A percentile compares a stretch with the other conserved stretches of the same genome.
Conservation (phyloP, 2,888 invertebrate genomes). For the Volucella inflata region DNA sequence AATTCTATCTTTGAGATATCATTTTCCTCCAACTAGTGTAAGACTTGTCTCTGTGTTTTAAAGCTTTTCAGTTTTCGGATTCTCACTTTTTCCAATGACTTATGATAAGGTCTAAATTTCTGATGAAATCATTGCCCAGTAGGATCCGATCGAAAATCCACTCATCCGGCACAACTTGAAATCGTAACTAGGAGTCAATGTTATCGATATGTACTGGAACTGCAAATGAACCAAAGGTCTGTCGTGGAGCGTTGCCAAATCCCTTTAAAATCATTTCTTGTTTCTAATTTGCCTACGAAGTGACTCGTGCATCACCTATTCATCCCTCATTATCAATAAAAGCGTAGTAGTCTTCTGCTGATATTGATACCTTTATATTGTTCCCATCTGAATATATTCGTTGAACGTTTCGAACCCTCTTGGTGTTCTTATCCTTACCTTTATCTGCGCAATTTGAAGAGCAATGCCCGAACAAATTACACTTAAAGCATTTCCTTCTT, state of each 20-base stretch:
- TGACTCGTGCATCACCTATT: background rate
- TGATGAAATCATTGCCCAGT: background rate
- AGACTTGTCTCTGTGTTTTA: background rate
- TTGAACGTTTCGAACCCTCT: background rate
- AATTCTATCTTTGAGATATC: background rate
- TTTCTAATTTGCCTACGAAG: background rate
- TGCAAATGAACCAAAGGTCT: background rate
- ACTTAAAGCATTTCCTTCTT: slow-evolving; percentile 7
- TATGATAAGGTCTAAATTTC: background rate
- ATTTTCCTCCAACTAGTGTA: too few species aligned
- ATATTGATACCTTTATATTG: background rate
- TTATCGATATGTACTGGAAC: background rate
- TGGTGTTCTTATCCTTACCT: background rate
- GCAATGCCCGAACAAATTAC: slow-evolving; percentile 7
- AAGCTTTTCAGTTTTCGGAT: background rate
- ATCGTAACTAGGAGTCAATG: background rate
- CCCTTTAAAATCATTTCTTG: slow-evolving; percentile 10
- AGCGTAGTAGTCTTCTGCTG: background rate
- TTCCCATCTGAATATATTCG: slow-evolving; percentile 8
- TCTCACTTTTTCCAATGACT: background rate
- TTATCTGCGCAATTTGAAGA: background rate
- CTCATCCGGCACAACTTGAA: too few species aligned
- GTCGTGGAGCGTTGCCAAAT: background rate
- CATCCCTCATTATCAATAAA: background rate
- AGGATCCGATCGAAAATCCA: too few species aligned